Base-by-base conservation (phyloP, 2,888 invertebrate species). In the Agriopis aurantiaria region DNA sequence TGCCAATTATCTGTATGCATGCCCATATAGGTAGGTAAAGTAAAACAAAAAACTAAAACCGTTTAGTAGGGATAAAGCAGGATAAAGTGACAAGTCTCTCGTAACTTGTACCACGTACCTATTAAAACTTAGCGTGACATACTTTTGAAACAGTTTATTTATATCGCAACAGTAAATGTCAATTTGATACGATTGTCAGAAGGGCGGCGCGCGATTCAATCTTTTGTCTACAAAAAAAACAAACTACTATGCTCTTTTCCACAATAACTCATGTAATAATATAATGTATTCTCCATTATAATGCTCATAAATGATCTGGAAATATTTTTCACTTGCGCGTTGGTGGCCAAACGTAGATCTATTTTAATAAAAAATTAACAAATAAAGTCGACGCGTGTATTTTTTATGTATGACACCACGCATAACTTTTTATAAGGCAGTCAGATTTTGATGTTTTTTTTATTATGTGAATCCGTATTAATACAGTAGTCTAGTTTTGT, bases 141-240 rank as follows among this genome's bases (percentile, higher is more conserved):
- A 78, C 75, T 75, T 85, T 82, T 82, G 85, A 82, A 82, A 81
- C 80, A 81, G 71, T 82, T 82, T 84, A 87, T 88, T 87, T 86
- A 83, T 84, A 82, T 82, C 53, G 51, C 78, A 78, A 85, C 80
- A 82, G 86, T 91, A 90, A 90, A 91, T 81, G 88, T 88, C 88
- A 88, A 82, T 84, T 79, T 76, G 74, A 71, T 75, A 71, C 78
- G 76, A 79, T 79, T 79, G 81, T 80, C 77, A 74, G 69, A 64
- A 73, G 74, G 69, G 72, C 8, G 40, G 55, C 41, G 55, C 14
- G 55, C 9, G 41, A 41, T 11, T 72, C 65, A 60, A n/a, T 23
- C 56, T 46, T 51, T 65, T 69, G 65, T 71, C 45, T 52, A 33
- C 60, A 33, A 62, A 55, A 40, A 55, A 40, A n/a, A 55, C 9